phyloP scores from a whole-genome alignment of 2,888 invertebrate species.

The Tetranychus truncatus region DNA sequence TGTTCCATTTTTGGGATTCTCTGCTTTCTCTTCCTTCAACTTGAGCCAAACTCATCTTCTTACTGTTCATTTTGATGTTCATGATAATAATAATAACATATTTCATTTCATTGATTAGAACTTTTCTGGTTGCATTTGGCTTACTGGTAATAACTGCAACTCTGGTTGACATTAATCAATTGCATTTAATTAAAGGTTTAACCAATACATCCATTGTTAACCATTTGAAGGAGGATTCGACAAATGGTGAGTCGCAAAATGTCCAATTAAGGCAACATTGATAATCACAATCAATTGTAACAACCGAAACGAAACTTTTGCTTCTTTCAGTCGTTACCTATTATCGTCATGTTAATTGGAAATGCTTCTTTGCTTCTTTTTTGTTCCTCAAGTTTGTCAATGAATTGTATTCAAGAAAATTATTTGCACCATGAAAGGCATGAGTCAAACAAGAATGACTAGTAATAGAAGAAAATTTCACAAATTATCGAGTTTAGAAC shows the following conservation, averaged over 20 bases:
- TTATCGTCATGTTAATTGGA: background rate
- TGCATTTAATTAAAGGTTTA: background rate
- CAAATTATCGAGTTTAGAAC: too few relatives aligned
- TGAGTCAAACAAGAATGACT: too few relatives aligned
- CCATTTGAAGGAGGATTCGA: background rate
- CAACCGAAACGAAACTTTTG: background rate
- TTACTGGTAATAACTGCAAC: background rate
- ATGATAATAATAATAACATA: conserved; percentile 1
- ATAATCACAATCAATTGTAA: background rate
- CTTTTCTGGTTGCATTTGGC: background rate
- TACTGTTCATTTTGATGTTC: background rate
- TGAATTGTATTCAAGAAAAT: too few relatives aligned
- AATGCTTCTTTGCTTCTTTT: background rate
- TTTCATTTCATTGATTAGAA: background rate
- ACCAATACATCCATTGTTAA: background rate
- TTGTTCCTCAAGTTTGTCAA: background rate
- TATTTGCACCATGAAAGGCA: too few relatives aligned
- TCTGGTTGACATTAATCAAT: background rate
- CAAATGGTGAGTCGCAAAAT: background rate
- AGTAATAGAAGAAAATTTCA: too few relatives aligned
- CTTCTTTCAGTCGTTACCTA: too few relatives aligned
- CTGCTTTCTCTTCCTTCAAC: too few relatives aligned
- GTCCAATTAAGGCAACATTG: background rate
- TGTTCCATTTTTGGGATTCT: too few relatives aligned
- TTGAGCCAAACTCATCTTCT: too few relatives aligned